Base-by-base conservation (phyloP, 2,113 vertebrate genomes). In the Xenopus borealis region DNA sequence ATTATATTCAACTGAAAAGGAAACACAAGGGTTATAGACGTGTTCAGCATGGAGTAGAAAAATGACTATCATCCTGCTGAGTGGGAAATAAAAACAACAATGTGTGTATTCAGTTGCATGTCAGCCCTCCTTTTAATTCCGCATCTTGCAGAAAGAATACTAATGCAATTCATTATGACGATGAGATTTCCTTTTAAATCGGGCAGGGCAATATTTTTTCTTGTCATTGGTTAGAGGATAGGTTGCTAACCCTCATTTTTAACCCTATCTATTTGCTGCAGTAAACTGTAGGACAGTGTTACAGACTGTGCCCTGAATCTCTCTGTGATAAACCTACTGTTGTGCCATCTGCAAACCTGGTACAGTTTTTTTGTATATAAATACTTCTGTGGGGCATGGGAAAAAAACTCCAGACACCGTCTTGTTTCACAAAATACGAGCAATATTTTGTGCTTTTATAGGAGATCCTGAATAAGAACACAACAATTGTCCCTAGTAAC, bases 21-120 rank as follows among this genome's bases (percentile, higher is more conserved):
- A 55, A 55, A 55, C 17, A 55, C 14, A 55, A 55, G 12, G 53
- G 7, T 55, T 17, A 55, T 18, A 55, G 53, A 55, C 53, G 8
- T 55, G 53, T 55, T 55, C 17, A 3, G 16, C 53, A 55, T 55
- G 4, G 53, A n/a, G 10, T 55, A 55, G 17, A 55, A 55, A n/a
- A n/a, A 55, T 55, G 53, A 55, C 53, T n/a, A n/a, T 55, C 17
- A 55, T 55, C 53, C 53, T 55, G 53, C 53, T 55, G 53, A 55
- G 53, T 55, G 53, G 53, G 53, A 55, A 55, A 55, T 55, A 55
- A n/a, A 55, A 55, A n/a, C 53, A 55, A 55, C 53, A 55, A 55
- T 55, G 53, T 55, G 53, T n/a, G 53, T 17, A 55, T 55, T 55
- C 53, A 55, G 17, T 55, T 55, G 53, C 17, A n/a, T 55, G 53